Evolutionary conservation across 2,888 invertebrate species (phyloP), one percentile per base, ranked within the genome.

Genomic region (Alviniconcha strummeri): DNA sequence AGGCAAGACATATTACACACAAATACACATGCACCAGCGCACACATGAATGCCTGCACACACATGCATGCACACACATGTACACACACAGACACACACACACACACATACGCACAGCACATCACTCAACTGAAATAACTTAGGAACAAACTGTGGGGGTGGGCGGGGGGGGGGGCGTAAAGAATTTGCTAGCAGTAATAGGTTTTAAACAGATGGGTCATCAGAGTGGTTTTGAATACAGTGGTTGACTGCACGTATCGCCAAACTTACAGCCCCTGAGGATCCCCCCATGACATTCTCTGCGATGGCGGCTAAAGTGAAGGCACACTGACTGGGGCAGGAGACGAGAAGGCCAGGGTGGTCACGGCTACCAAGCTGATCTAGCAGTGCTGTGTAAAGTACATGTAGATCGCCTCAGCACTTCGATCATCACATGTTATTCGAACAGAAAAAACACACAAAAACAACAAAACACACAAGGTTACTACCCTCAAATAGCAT

Each of bases 201-300:
- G 36, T 36, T 36, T 36, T 36, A 36, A 36, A 36, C 36, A 36
- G 36, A 36, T 36, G 36, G 36, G 36, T 36, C 36, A 36, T 36
- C 36, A 36, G 36, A 36, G 60, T 13, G 60, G 60, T 60, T 60
- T 60, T 60, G 60, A 11, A 13, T 13, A 4, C 60, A 60, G 13
- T 13, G 60, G 8, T 60, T 60, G 9, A 60, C 13, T 60, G 60
- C 13, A 60, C 1, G 9, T 60, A 13, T 8, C 60, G 36, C 36
- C 3, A 36, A 64, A 89, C 91, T 86, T 86, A 93, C 93, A 1
- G 96, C 97, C 0, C 97, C 97, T 0, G 96, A 96, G 0, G 96
- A 96, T 0, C 97, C 97, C 0, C 97, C 97, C 95, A 97, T 96
- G 78, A 94, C 94, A 36, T 95, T 95, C 91, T 97, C 96, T 0